These are phyloP conservation scores for Cinara cedri DNA, from an alignment of 2,888 invertebrate species.

Conservation along the genomic window DNA sequence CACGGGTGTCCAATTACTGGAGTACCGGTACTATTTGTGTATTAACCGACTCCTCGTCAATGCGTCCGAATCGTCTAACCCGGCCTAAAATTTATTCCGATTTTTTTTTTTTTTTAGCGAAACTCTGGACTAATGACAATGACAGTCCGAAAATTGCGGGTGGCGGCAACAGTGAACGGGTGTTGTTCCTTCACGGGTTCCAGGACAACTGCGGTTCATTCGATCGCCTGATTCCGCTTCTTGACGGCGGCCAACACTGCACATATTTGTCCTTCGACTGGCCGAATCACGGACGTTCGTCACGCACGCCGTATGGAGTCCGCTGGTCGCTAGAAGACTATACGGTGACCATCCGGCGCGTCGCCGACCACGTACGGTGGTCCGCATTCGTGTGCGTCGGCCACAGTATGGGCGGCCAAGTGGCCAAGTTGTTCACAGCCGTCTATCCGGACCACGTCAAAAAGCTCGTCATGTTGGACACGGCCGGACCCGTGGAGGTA, in stretches of 20 bases:
- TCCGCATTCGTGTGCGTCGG: slow-evolving; percentile 70
- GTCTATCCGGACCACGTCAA: slow-evolving; percentile 56
- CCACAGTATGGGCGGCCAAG: slow-evolving; percentile 67
- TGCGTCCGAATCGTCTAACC: background rate
- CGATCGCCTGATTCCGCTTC: slow-evolving; percentile 71
- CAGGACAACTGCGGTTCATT: slow-evolving; percentile 79
- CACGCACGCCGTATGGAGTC: slow-evolving; percentile 71
- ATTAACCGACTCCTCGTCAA: background rate
- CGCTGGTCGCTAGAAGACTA: slow-evolving; percentile 65
- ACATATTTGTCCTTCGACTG: slow-evolving; percentile 69
- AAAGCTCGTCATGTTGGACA: slow-evolving; percentile 54
- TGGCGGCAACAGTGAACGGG: slow-evolving; percentile 63
- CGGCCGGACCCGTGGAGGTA: slow-evolving; percentile 55
- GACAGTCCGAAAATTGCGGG: background rate
- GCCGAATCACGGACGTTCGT: slow-evolving; percentile 76
- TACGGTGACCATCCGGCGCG: slow-evolving; percentile 65
- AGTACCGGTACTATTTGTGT: too few species aligned
- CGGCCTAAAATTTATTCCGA: background rate
- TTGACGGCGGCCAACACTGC: slow-evolving; percentile 61
- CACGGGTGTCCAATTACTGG: too few species aligned
- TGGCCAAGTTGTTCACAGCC: slow-evolving; percentile 54
- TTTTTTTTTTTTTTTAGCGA: slow-evolving; percentile 16
- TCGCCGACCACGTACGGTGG: slow-evolving; percentile 73
- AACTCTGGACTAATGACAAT: background rate
- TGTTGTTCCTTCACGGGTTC: slow-evolving; percentile 78